These are phyloP conservation scores for Ips nitidus DNA, from an alignment of 1,140 invertebrate species.

Conservation along the genomic window DNA sequence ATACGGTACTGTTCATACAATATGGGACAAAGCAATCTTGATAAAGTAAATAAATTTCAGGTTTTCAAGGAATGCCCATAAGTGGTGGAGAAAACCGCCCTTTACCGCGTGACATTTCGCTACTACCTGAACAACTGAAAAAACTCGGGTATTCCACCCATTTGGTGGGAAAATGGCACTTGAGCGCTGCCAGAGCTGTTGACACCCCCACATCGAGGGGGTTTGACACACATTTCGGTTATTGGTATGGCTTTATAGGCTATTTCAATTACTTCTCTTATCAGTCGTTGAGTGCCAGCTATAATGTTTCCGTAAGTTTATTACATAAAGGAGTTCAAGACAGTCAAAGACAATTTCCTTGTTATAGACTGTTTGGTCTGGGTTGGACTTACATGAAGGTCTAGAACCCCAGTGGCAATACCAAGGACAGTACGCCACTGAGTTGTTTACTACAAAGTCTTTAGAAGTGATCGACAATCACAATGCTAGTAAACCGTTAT, in stretches of 20 bases:
- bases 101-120: slow-evolving; percentile 58
- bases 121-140: slow-evolving; percentile 73
- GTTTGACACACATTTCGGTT: slow-evolving; percentile 67
- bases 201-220: slow-evolving; percentile 61
- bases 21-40: background rate
- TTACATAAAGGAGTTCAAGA: background rate
- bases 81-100: slow-evolving; percentile 57
- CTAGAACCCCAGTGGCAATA: slow-evolving; percentile 54
- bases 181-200: slow-evolving; percentile 55
- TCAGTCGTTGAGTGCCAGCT: slow-evolving; percentile 17
- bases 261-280: slow-evolving; percentile 60
- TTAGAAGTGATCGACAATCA: slow-evolving; percentile 69
- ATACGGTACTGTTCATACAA: slow-evolving; percentile 57
- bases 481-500: slow-evolving; percentile 63
- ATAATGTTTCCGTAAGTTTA: slow-evolving; percentile 11
- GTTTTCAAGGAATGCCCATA: slow-evolving; percentile 65
- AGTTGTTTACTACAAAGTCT: slow-evolving; percentile 74
- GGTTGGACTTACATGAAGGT: slow-evolving; percentile 45
- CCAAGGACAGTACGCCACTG: slow-evolving; percentile 71
- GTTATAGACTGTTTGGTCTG: slow-evolving; percentile 15
- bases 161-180: slow-evolving; percentile 91
- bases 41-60: slow-evolving; percentile 46
- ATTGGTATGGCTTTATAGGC: slow-evolving; percentile 62
- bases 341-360: background rate
- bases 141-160: slow-evolving; percentile 78